Conservation (phyloP, 1,140 invertebrate species). For the Listronotus oregonensis region DNA sequence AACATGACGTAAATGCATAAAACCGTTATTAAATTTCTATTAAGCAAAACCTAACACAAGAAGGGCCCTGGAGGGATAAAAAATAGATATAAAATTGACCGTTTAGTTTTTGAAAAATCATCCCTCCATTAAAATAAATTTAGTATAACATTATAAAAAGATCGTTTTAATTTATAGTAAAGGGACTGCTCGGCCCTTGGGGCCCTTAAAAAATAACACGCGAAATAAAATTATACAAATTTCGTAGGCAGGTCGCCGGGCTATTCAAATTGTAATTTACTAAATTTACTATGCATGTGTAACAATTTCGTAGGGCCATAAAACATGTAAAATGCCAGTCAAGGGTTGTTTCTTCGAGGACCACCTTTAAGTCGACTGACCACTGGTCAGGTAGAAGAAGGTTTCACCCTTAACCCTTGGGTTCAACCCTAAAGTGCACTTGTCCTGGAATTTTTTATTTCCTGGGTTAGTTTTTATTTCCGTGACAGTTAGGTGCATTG, state of each 20-base stretch:
- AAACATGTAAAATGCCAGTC: conserved; percentile 31
- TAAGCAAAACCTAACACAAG: conserved; percentile 11
- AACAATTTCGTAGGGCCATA: conserved; percentile 16
- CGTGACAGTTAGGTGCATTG: conserved; percentile 3
- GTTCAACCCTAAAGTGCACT: conserved; percentile 19
- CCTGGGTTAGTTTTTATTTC: conserved; percentile 10
- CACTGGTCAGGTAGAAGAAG: conserved; percentile 26
- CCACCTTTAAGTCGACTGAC: conserved; percentile 19
- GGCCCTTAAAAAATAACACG: conserved; percentile 11
- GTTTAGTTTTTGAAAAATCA: conserved; percentile 22
- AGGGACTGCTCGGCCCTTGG: not conserved
- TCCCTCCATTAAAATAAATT: conserved; percentile 29
- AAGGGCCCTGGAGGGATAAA: conserved; percentile 15
- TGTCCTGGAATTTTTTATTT: conserved; percentile 9
- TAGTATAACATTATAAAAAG: conserved; percentile 30
- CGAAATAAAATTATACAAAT: conserved; percentile 24
- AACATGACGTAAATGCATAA: conserved; percentile 13
- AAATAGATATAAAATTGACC: conserved; percentile 34
- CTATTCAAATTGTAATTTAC: conserved; percentile 23
- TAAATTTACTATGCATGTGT: conserved; percentile 10
- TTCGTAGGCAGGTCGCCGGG: conserved; percentile 8
- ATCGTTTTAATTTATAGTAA: conserved; percentile 30
- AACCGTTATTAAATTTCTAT: conserved; percentile 29
- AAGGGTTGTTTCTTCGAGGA: conserved; percentile 26
- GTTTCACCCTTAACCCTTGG: conserved; percentile 23